Conservation (phyloP, 2,888 invertebrate species). For the Pollenia amentaria region DNA sequence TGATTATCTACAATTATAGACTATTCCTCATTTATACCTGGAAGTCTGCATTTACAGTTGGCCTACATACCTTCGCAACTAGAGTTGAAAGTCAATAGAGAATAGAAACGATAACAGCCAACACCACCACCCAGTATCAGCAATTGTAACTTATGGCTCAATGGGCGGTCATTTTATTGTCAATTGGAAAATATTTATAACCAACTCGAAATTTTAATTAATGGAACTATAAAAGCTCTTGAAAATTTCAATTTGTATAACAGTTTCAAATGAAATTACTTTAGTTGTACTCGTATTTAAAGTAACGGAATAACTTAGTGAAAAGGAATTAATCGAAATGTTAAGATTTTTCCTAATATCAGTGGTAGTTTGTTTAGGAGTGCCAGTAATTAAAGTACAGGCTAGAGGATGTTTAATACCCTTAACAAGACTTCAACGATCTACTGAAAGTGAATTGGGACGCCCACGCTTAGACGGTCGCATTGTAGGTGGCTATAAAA, state of each 20-base stretch:
- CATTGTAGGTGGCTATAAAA: conserved; percentile 83
- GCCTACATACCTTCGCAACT: conserved; percentile 53
- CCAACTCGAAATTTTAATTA: conserved; percentile 36
- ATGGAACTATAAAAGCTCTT: conserved; percentile 58
- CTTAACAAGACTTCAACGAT: conserved; percentile 36
- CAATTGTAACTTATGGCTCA: conserved; percentile 39
- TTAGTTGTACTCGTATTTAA: background rate
- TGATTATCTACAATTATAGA: background rate
- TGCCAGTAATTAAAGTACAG: background rate
- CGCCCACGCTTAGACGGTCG: conserved; percentile 83
- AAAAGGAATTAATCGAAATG: conserved; percentile 31
- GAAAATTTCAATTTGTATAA: conserved; percentile 28
- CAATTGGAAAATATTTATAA: conserved; percentile 41
- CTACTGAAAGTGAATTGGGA: background rate
- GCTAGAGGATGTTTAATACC: conserved; percentile 65
- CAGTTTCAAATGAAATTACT: conserved; percentile 37
- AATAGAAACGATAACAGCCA: conserved; percentile 49
- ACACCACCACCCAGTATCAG: background rate
- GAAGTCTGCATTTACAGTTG: conserved; percentile 50
- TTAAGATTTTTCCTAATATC: background rate
- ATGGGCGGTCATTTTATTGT: conserved; percentile 67
- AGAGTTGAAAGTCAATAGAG: conserved; percentile 73
- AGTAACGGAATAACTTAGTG: background rate
- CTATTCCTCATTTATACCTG: conserved; percentile 9
- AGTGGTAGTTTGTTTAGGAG: background rate